A percentile compares a stretch with the other conserved stretches of the same genome.
Conservation (phyloP, 2,113 vertebrate species). For the Petaurus breviceps region DNA sequence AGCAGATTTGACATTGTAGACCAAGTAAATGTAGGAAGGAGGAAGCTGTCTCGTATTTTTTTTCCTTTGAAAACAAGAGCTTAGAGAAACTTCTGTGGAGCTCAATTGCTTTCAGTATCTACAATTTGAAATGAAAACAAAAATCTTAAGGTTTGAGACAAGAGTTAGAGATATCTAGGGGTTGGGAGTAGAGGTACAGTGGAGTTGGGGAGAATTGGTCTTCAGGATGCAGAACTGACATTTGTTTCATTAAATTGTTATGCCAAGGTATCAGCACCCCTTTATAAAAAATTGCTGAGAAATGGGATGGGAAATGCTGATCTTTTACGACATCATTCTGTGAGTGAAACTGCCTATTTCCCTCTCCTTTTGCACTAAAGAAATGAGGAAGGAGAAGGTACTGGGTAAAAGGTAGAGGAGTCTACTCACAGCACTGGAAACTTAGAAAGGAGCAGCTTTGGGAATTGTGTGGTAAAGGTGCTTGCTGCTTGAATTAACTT, state of each 20-base stretch:
- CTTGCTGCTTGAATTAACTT: neutral
- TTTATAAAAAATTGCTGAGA: neutral
- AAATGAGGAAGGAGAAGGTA: neutral
- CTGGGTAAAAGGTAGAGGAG: neutral
- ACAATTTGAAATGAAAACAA: neutral
- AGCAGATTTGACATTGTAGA: neutral
- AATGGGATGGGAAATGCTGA: neutral
- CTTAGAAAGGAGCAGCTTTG: neutral
- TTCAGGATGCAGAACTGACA: neutral
- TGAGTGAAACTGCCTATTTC: neutral
- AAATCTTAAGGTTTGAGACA: neutral
- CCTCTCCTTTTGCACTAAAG: neutral
- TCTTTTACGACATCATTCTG: neutral
- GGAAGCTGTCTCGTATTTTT: neutral
- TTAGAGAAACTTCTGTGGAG: neutral
- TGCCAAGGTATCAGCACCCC: neutral
- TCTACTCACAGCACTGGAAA: neutral
- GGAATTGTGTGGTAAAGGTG: neutral
- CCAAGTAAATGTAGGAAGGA: neutral
- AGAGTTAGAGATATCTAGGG: neutral
- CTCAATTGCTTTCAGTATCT: neutral
- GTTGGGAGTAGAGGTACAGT: neutral
- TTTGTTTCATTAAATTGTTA: neutral
- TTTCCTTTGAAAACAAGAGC: neutral
- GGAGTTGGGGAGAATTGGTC: neutral